Base-by-base conservation (phyloP, 2,113 vertebrate species). In the Heliornis fulica region DNA sequence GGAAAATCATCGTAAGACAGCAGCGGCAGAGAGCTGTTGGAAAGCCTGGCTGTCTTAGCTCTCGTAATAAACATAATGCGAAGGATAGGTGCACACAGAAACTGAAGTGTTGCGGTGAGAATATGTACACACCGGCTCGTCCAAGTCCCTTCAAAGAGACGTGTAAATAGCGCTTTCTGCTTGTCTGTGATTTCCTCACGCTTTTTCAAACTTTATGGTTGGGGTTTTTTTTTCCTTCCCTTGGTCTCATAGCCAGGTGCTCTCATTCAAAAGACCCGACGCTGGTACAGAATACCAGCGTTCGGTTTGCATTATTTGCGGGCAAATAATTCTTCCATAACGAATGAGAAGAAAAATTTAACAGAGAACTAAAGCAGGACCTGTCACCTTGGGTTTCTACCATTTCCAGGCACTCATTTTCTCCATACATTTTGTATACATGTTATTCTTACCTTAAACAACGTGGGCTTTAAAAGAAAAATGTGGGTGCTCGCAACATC, bases 1-100 rank as follows among this genome's bases (percentile, higher is more conserved):
- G 96, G 95, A 97, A 97, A 97, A 97, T 94, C 93, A 85, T 83
- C 63, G 92, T 74, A 89, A 96, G 94, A 94, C 89, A 96, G 85
- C 82, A 64, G 71, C 94, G 91, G 90, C 66, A 80, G 87, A 51
- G 86, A 60, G 92, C 85, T 92, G 72, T 85, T 93, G 82, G 93
- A 79, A 93, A 96, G 83, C 88, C 87, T 78, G 91, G 91, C 90
- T 91, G 87, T 72, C 83, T 81, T 93, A 89, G 36, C 83, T 84
- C 88, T 81, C 0, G 0, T 76, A 91, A 92, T 92, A 96, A 95
- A 95, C 94, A 72, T 57, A 94, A 61, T 2, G 0, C 7, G 0
- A 89, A 90, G 76, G 90, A 89, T 78, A 95, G 94, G 69, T 93
- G 72, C 61, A 9, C 79, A 36, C 36, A 28, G 50, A 91, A 57